A percentile compares a stretch with the other conserved stretches of the same genome.
These are phyloP conservation scores for Grammomys dolichurus DNA, from an alignment of 2,113 vertebrate genomes.

Conservation along the genomic window DNA sequence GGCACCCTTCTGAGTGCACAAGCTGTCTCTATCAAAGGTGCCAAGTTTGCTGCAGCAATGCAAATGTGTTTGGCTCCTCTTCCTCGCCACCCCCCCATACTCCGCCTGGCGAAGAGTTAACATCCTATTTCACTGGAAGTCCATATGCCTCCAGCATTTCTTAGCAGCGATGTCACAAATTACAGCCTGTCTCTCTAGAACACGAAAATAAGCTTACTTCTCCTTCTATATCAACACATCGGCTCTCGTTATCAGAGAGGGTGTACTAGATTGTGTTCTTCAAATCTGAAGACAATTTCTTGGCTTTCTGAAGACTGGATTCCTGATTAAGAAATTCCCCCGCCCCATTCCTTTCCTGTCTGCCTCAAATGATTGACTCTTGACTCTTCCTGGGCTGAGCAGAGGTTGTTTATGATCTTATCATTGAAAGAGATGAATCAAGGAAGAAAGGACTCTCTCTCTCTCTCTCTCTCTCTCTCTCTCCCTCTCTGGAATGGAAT, in stretches of 20 bases:
- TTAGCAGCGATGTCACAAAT: constrained; percentile 83
- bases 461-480: background rate
- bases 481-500: background rate
- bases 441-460: constrained; percentile 53
- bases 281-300: constrained; percentile 72
- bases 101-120: constrained; percentile 81
- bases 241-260: constrained; percentile 77
- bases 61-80: background rate
- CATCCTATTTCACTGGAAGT: constrained; percentile 80
- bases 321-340: constrained; percentile 42
- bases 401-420: constrained; percentile 37
- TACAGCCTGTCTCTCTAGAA: constrained; percentile 71
- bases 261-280: constrained; percentile 64
- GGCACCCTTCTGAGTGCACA: constrained; percentile 81
- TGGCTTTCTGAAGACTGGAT: background rate
- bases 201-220: constrained; percentile 78
- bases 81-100: background rate
- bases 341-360: background rate
- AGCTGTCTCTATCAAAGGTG: constrained; percentile 78
- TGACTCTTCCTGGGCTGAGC: constrained; percentile 15
- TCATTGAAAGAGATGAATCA: constrained; percentile 65
- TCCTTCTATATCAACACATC: constrained; percentile 80
- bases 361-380: constrained; percentile 1
- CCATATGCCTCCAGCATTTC: constrained; percentile 84
- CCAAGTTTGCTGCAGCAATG: constrained; percentile 74